These are phyloP conservation scores for Cabera pusaria DNA, from an alignment of 2,888 invertebrate genomes.

Conservation along the genomic window DNA sequence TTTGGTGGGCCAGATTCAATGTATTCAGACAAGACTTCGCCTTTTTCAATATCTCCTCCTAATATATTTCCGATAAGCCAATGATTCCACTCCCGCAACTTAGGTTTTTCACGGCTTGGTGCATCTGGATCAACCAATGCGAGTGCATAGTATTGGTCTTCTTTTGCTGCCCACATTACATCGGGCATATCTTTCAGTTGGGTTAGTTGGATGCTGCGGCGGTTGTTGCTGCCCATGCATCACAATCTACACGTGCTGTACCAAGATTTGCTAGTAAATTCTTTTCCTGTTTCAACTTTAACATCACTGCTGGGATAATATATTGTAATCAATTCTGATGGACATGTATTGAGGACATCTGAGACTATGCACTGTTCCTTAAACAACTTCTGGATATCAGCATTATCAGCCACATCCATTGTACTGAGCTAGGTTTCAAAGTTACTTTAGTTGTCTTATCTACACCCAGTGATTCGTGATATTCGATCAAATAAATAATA, in stretches of 20 bases:
- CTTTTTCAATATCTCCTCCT: conserved; percentile 83
- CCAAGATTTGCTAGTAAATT: too few species aligned
- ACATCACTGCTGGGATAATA: conserved; percentile 77
- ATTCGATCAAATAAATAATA: too few species aligned
- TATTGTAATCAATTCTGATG: conserved; percentile 75
- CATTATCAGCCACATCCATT: too few species aligned
- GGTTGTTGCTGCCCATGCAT: too few species aligned
- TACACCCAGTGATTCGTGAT: too few species aligned
- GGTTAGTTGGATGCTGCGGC: too few species aligned
- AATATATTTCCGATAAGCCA: conserved; percentile 91
- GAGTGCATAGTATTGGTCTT: conserved; percentile 85
- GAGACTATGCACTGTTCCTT: conserved; percentile 85
- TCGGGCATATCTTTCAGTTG: conserved; percentile 87
- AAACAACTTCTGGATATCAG: conserved; percentile 55
- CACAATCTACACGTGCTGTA: too few species aligned
- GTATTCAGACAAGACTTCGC: conserved; percentile 87
- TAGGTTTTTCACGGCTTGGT: conserved; percentile 87
- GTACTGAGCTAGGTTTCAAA: too few species aligned
- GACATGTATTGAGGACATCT: conserved; percentile 86
- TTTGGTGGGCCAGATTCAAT: conserved; percentile 87
- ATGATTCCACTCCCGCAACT: conserved; percentile 89
- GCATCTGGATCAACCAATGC: conserved; percentile 89
- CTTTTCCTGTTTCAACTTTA: conserved; percentile 84
- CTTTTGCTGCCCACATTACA: conserved; percentile 85
- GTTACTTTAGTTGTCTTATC: too few species aligned